Percentiles rank a stretch among this genome's conserved stretches.
Evolutionary conservation across 1,140 invertebrate genomes (phyloP).

Genomic region (Pinna nobilis): DNA sequence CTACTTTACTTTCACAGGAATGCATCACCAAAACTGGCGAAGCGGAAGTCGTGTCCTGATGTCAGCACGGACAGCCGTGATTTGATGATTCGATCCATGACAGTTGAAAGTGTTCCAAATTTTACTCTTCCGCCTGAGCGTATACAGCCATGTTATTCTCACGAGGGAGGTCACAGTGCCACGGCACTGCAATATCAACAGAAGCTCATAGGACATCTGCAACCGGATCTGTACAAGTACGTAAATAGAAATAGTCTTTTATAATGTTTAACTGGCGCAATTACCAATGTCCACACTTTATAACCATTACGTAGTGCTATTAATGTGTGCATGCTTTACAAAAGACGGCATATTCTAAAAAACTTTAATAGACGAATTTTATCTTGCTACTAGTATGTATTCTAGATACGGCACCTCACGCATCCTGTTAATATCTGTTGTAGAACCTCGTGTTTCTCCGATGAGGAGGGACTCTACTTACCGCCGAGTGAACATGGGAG

Average conservation of each 20-base stretch:
- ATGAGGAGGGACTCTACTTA: constrained; percentile 48
- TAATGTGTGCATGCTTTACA: no score
- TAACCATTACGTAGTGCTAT: no score
- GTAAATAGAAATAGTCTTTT: no score
- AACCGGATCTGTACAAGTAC: constrained; percentile 65
- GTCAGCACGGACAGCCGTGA: constrained; percentile 24
- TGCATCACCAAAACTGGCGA: constrained; percentile 51
- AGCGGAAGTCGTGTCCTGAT: constrained; percentile 58
- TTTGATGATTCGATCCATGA: constrained; percentile 55
- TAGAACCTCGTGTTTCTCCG: constrained; percentile 44
- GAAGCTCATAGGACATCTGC: constrained; percentile 47
- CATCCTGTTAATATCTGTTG: background rate
- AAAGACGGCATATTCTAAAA: no score
- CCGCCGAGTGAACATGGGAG: constrained; percentile 54
- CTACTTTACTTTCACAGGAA: constrained; percentile 37
- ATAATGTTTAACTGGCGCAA: no score
- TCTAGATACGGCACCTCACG: no score
- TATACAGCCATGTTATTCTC: constrained; percentile 52
- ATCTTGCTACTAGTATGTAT: no score
- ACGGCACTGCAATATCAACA: constrained; percentile 43
- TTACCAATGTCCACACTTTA: no score
- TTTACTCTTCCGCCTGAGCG: constrained; percentile 64
- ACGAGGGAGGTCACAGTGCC: constrained; percentile 22
- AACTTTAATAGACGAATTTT: no score
- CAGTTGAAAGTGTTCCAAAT: constrained; percentile 56